Percentiles rank a stretch among this genome's conserved stretches.
These are phyloP conservation scores for Mythimna pallens DNA, from an alignment of 2,888 invertebrate genomes.

Conservation along the genomic window DNA sequence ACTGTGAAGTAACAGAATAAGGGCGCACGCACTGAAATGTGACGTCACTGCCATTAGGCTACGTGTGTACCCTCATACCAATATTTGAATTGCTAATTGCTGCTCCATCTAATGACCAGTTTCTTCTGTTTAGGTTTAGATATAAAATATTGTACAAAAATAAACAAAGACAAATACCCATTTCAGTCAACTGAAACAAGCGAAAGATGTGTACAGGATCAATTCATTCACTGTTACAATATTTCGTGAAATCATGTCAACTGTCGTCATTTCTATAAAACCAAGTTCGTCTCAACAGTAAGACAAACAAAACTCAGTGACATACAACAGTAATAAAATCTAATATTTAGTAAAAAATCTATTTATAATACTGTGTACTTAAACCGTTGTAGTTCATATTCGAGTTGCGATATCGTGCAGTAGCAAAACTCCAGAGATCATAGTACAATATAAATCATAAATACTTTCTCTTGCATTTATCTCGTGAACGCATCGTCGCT, in stretches of 20 bases:
- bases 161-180: too few species aligned
- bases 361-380: constrained; percentile 79
- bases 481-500: constrained; percentile 29
- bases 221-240: constrained; percentile 7
- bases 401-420: constrained; percentile 64
- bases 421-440: constrained; percentile 72
- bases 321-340: constrained; percentile 38
- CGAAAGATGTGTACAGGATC: neutral
- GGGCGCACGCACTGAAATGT: too few species aligned
- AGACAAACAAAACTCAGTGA: constrained; percentile 10
- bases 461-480: constrained; percentile 67
- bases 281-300: constrained; percentile 16
- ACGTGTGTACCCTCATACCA: too few species aligned
- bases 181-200: constrained; percentile 11
- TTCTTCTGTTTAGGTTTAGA: too few species aligned
- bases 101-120: too few species aligned
- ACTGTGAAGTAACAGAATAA: too few species aligned
- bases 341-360: constrained; percentile 50
- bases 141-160: too few species aligned
- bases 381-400: constrained; percentile 71
- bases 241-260: neutral
- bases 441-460: constrained; percentile 61
- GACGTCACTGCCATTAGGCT: too few species aligned
- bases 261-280: neutral
- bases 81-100: too few species aligned